Conservation (phyloP, 2,797 vertebrate genomes). For the Siniperca scherzeri region DNA sequence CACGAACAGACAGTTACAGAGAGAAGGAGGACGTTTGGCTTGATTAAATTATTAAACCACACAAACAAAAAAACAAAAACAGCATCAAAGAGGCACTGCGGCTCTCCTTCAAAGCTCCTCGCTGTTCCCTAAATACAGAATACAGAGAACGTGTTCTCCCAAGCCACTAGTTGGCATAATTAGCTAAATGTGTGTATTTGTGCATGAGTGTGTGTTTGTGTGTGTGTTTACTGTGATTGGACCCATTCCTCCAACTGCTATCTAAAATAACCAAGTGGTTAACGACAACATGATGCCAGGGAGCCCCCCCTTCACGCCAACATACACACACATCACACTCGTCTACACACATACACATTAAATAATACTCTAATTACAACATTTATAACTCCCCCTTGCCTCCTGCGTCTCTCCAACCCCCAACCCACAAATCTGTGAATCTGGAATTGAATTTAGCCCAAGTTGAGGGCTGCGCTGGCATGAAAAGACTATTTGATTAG, state of each 20-base stretch:
- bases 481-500: constrained; percentile 88
- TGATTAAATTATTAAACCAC: constrained; percentile 89
- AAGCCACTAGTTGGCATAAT: constrained; percentile 86
- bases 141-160: constrained; percentile 82
- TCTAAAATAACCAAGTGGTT: constrained; percentile 84
- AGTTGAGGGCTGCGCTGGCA: constrained; percentile 87
- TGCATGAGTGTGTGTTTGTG: constrained; percentile 40
- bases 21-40: constrained; percentile 84
- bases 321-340: constrained; percentile 54
- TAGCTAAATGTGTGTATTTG: constrained; percentile 82
- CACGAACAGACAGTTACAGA: constrained; percentile 84
- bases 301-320: constrained; percentile 33
- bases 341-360: constrained; percentile 75
- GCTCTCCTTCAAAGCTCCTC: constrained; percentile 84
- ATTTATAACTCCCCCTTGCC: constrained; percentile 82
- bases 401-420: constrained; percentile 70
- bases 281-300: constrained; percentile 78
- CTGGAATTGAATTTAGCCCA: constrained; percentile 87
- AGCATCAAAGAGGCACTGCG: constrained; percentile 82
- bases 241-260: constrained; percentile 77
- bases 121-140: constrained; percentile 87
- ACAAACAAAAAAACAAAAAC: constrained; percentile 86
- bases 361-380: constrained; percentile 88
- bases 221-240: constrained; percentile 72
- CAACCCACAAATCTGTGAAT: constrained; percentile 82